Evolutionary conservation across 2,113 vertebrate species (phyloP).

Genomic region (Rattus norvegicus): DNA sequence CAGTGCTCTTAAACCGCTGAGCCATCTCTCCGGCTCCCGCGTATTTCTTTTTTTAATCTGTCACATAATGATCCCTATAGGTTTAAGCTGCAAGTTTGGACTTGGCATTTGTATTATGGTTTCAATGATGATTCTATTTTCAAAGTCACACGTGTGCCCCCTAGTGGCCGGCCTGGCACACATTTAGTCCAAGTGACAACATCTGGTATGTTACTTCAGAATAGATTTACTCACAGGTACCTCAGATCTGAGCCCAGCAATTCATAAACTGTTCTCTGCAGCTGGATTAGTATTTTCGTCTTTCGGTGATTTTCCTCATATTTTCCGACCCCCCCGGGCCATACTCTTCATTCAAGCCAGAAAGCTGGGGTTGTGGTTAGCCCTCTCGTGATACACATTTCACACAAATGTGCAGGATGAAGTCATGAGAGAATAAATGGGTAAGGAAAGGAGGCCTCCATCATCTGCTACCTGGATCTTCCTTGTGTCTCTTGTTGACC

Average conservation of each 20-base stretch:
- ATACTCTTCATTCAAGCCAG: background rate
- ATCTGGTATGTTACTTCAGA: background rate
- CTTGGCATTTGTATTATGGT: background rate
- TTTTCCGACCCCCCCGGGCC: background rate
- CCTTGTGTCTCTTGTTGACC: background rate
- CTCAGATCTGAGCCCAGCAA: background rate
- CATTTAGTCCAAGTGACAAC: background rate
- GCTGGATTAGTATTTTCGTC: background rate
- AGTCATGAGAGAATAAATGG: background rate
- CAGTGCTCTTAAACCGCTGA: too few relatives aligned
- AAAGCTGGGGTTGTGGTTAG: background rate
- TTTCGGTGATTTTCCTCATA: background rate
- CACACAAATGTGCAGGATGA: background rate
- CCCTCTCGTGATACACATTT: background rate
- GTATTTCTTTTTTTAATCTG: background rate
- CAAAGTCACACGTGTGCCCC: conserved; percentile 4
- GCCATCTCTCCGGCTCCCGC: too few relatives aligned
- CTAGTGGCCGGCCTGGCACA: background rate
- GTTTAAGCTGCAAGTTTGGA: background rate
- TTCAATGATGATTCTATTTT: background rate
- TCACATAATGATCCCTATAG: too few relatives aligned
- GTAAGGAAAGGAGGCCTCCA: background rate
- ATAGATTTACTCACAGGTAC: background rate
- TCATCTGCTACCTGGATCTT: background rate
- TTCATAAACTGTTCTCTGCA: background rate